Percentiles rank a stretch among this genome's conserved stretches.
Evolutionary conservation across 2,797 vertebrate species (phyloP).

Genomic region (Notamacropus eugenii): DNA sequence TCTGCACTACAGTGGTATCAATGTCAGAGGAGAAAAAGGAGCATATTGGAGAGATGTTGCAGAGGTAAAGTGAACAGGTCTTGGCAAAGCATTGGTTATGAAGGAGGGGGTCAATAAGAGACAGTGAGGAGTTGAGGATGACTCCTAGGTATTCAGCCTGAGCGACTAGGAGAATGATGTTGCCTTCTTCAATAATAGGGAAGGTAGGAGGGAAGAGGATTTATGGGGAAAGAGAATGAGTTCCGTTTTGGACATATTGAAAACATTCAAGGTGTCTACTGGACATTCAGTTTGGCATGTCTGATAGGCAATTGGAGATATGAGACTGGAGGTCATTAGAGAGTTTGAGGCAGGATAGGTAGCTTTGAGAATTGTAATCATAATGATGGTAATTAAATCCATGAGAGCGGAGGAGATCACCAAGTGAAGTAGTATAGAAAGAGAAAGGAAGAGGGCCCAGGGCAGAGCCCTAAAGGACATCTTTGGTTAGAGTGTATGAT

Average conservation of each 20-base stretch:
- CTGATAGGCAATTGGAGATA: too few species aligned
- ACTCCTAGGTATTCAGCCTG: background rate
- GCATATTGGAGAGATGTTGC: background rate
- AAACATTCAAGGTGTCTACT: background rate
- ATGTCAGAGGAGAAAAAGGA: background rate
- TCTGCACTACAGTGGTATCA: background rate
- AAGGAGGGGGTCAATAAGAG: background rate
- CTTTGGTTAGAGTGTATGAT: background rate
- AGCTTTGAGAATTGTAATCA: too few species aligned
- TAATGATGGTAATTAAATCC: too few species aligned
- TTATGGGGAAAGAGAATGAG: background rate
- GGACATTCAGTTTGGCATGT: background rate
- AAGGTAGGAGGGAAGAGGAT: background rate
- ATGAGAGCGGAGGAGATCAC: background rate
- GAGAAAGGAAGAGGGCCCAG: background rate
- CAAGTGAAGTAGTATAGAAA: background rate
- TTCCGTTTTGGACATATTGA: background rate
- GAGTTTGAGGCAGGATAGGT: too few species aligned
- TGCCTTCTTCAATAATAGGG: background rate
- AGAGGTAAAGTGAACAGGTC: background rate
- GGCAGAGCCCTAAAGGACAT: background rate
- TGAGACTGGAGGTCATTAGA: too few species aligned
- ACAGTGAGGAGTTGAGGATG: background rate
- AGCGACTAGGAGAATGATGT: background rate
- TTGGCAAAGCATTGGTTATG: background rate